Conservation (phyloP, 2,888 invertebrate species). For the Spicauda simplicius region DNA sequence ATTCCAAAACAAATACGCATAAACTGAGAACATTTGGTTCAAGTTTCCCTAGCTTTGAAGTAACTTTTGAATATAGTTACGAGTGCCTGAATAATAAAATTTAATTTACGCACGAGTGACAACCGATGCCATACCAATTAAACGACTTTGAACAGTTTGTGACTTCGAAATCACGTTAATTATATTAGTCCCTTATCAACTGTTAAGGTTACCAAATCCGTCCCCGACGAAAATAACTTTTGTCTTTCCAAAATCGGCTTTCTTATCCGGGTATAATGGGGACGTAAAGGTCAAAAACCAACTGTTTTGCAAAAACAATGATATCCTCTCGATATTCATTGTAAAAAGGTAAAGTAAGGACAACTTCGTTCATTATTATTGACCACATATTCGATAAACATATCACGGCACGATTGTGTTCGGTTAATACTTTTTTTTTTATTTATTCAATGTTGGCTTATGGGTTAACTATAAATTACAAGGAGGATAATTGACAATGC, state of each 20-base stretch:
- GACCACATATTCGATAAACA: neutral
- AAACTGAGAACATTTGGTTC: neutral
- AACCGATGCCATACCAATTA: neutral
- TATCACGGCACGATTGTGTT: neutral
- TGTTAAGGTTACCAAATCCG: neutral
- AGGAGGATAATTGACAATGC: too few relatives aligned
- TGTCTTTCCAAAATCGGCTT: neutral
- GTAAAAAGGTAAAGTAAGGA: neutral
- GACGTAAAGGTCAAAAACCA: neutral
- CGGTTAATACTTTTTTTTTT: neutral
- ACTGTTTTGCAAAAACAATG: neutral
- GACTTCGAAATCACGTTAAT: neutral
- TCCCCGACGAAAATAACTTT: neutral
- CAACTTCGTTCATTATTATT: neutral
- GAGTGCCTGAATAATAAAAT: constrained; percentile 3
- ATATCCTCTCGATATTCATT: neutral
- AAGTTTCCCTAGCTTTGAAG: neutral
- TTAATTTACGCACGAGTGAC: neutral
- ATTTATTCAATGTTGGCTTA: too few relatives aligned
- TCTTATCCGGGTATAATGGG: neutral
- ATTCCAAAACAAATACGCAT: too few relatives aligned
- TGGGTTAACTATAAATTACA: too few relatives aligned
- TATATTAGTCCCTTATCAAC: neutral
- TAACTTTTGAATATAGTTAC: neutral
- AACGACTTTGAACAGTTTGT: neutral